A percentile compares a stretch with the other conserved stretches of the same genome.
Conservation (phyloP, 2,113 vertebrate species). For the Oreochromis spilurus region DNA sequence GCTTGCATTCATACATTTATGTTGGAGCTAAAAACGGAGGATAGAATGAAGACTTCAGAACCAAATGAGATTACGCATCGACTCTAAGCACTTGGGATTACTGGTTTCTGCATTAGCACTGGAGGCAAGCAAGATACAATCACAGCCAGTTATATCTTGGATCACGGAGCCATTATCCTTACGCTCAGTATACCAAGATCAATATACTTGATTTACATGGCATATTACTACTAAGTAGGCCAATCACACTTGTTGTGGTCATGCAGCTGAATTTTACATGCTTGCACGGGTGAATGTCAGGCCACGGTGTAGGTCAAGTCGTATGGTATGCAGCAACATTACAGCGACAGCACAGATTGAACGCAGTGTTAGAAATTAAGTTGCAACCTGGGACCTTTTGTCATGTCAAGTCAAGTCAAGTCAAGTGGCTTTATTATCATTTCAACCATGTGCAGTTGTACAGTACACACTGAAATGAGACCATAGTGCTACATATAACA, state of each 20-base stretch:
- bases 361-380: background rate
- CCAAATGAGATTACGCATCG: background rate
- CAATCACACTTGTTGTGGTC: background rate
- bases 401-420: background rate
- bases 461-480: background rate
- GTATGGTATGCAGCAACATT: background rate
- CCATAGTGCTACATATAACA: background rate
- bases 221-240: background rate
- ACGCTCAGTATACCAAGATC: background rate
- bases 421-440: background rate
- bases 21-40: background rate
- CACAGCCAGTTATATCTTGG: background rate
- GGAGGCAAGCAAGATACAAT: background rate
- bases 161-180: background rate
- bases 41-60: background rate
- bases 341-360: background rate
- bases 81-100: background rate
- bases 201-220: background rate
- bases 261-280: background rate
- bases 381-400: background rate
- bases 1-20: background rate
- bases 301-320: background rate
- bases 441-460: background rate
- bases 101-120: background rate
- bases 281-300: background rate